These are phyloP conservation scores for Pampus argenteus DNA, from an alignment of 2,797 vertebrate genomes.

Conservation along the genomic window DNA sequence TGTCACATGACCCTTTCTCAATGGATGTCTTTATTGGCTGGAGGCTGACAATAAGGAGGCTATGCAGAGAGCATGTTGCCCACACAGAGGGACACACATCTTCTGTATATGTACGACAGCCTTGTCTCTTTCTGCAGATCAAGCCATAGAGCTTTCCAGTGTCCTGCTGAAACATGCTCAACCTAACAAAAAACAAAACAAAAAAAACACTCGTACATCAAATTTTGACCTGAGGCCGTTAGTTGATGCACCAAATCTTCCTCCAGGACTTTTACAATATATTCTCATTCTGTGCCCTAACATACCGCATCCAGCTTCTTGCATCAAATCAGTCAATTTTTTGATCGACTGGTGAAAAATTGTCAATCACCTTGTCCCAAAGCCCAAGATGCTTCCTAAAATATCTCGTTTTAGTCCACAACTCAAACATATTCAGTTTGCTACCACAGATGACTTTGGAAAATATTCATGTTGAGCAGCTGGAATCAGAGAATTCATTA, in stretches of 20 bases:
- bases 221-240: no score
- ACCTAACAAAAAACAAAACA: neutral
- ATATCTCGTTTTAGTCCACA: no score
- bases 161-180: slow-evolving; percentile 46
- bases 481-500: no score
- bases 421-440: no score
- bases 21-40: slow-evolving; percentile 66
- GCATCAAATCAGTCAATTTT: no score
- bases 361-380: no score
- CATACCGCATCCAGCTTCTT: neutral
- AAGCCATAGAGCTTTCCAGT: slow-evolving; percentile 22
- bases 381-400: no score
- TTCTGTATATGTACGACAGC: neutral
- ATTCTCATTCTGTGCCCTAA: neutral
- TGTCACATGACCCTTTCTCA: slow-evolving; percentile 73
- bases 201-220: neutral
- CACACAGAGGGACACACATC: slow-evolving; percentile 2
- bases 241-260: neutral
- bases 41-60: slow-evolving; percentile 58
- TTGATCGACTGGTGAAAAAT: no score
- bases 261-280: neutral
- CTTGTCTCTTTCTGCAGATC: slow-evolving; percentile 1
- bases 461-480: no score
- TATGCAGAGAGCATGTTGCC: slow-evolving; percentile 43
- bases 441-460: no score